phyloP scores from a whole-genome alignment of 2,888 invertebrate species.

The Ornithoptera alexandrae region DNA sequence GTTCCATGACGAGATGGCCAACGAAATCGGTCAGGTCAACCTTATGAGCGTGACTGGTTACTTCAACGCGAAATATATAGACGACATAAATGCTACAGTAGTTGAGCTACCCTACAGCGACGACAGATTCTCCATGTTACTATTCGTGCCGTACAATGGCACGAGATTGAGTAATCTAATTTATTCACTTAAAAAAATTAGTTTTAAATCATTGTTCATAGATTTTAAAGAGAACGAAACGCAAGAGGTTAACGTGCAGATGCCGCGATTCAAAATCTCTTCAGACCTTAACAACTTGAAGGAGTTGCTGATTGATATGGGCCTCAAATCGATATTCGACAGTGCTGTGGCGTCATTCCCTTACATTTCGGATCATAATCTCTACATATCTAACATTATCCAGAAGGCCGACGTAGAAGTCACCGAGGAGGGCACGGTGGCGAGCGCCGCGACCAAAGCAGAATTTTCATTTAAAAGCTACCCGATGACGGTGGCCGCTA shows the following conservation, averaged over 20 bases:
- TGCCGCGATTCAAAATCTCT: slow-evolving; percentile 81
- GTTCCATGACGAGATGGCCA: slow-evolving; percentile 54
- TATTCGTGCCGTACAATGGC: slow-evolving; percentile 79
- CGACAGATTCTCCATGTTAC: slow-evolving; percentile 80
- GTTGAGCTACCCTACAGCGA: slow-evolving; percentile 63
- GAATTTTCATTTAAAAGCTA: slow-evolving; percentile 42
- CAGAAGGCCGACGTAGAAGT: slow-evolving; percentile 69
- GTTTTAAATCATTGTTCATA: slow-evolving; percentile 68
- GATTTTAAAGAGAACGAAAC: slow-evolving; percentile 55
- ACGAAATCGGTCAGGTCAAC: slow-evolving; percentile 57
- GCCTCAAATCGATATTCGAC: slow-evolving; percentile 58
- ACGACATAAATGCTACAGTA: slow-evolving; percentile 48
- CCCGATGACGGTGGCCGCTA: slow-evolving; percentile 49
- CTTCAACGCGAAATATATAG: slow-evolving; percentile 44
- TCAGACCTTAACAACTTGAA: slow-evolving; percentile 72
- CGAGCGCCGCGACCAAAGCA: slow-evolving; percentile 48
- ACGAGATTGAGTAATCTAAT: slow-evolving; percentile 66
- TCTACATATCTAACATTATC: slow-evolving; percentile 57
- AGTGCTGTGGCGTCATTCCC: slow-evolving; percentile 47
- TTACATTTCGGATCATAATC: slow-evolving; percentile 46
- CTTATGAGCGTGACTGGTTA: slow-evolving; percentile 50
- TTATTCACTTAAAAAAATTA: slow-evolving; percentile 65
- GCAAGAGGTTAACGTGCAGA: slow-evolving; percentile 72
- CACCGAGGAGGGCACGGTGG: slow-evolving; percentile 61
- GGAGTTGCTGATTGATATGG: slow-evolving; percentile 66